These are phyloP conservation scores for Pherbina coryleti DNA, from an alignment of 2,888 invertebrate species.

Conservation along the genomic window DNA sequence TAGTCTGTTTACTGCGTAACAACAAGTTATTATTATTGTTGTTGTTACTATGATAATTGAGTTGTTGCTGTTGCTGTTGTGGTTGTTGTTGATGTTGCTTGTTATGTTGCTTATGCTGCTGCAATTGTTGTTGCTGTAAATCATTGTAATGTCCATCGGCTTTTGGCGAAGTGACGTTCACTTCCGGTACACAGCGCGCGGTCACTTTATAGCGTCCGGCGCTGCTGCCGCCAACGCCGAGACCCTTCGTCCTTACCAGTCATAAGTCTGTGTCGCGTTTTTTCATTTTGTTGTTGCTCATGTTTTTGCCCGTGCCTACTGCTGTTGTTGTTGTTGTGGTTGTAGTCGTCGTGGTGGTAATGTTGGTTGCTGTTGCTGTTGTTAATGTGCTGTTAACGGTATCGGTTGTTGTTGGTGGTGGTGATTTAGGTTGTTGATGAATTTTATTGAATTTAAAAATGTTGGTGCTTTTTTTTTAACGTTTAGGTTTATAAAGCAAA, in stretches of 20 bases:
- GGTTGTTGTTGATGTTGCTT: constrained; percentile 55
- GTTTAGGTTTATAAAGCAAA: not conserved
- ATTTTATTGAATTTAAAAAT: constrained; percentile 50
- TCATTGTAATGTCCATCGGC: constrained; percentile 52
- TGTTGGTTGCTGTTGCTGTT: constrained; percentile 43
- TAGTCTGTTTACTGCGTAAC: constrained; percentile 52
- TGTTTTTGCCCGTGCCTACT: constrained; percentile 52
- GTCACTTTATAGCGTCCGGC: constrained; percentile 68
- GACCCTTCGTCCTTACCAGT: constrained; percentile 66
- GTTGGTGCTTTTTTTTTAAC: constrained; percentile 42
- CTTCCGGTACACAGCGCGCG: constrained; percentile 68
- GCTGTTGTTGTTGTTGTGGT: constrained; percentile 49
- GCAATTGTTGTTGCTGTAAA: constrained; percentile 46
- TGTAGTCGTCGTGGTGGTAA: constrained; percentile 40
- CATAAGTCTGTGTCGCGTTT: constrained; percentile 70
- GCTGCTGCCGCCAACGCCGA: constrained; percentile 58
- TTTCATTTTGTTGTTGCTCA: constrained; percentile 67
- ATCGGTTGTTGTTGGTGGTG: constrained; percentile 31
- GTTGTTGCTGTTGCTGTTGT: constrained; percentile 43
- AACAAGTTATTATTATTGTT: constrained; percentile 31
- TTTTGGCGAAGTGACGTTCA: constrained; percentile 67
- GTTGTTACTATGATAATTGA: constrained; percentile 26
- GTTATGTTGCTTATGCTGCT: constrained; percentile 49
- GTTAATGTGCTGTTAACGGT: constrained; percentile 36
- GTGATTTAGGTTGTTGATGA: constrained; percentile 43